These are phyloP conservation scores for Griposia aprilina DNA, from an alignment of 2,888 invertebrate species.

Conservation along the genomic window DNA sequence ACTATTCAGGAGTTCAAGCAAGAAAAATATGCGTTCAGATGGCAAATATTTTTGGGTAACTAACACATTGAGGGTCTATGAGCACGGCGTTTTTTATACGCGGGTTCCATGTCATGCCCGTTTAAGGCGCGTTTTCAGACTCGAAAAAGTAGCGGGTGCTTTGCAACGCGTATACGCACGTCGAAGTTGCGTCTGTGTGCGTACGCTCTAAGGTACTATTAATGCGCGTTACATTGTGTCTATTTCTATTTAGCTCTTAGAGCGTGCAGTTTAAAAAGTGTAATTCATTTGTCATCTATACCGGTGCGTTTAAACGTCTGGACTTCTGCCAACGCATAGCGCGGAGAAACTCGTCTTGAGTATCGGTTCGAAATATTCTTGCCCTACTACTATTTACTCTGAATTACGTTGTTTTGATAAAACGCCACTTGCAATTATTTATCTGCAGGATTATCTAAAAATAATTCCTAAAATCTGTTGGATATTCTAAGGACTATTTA, in stretches of 20 bases:
- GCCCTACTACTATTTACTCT: neutral
- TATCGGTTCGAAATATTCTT: conserved; percentile 36
- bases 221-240: neutral
- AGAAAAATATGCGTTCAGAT: neutral
- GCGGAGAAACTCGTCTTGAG: conserved; percentile 1
- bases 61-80: neutral
- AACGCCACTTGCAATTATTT: neutral
- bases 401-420: neutral
- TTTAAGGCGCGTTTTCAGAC: too few species aligned
- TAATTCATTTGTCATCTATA: conserved; percentile 34
- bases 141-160: too few species aligned
- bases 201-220: neutral
- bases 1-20: neutral
- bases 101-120: too few species aligned
- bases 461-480: too few species aligned
- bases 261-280: conserved; percentile 19
- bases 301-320: conserved; percentile 25
- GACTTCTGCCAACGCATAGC: conserved; percentile 37
- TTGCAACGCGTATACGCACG: neutral
- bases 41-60: neutral
- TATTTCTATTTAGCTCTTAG: conserved; percentile 13
- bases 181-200: neutral
- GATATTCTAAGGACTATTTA: too few species aligned
- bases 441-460: neutral
- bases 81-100: neutral